Conservation (phyloP, 2,113 vertebrate genomes). For the Eulacestoma nigropectus region DNA sequence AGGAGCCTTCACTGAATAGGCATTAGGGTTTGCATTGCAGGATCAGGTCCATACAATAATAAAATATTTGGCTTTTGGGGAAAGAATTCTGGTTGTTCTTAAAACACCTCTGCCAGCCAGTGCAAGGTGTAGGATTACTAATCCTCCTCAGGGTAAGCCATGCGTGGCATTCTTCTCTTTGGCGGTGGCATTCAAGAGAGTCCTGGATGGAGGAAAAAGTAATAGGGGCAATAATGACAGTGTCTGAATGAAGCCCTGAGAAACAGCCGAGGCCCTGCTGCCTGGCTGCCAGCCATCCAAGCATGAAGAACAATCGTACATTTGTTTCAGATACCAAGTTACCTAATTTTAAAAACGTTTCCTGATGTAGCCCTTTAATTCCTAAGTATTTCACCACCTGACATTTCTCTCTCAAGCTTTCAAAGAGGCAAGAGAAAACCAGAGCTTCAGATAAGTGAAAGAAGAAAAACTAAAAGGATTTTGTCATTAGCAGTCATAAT, state of each 20-base stretch:
- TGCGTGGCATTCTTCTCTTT: constrained; percentile 46
- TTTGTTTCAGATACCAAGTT: constrained; percentile 39
- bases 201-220: background rate
- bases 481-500: background rate
- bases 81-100: background rate
- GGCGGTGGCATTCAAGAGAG: constrained; percentile 1
- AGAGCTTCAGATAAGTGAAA: background rate
- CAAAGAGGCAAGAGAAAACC: background rate
- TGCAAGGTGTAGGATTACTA: constrained; percentile 45
- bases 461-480: background rate
- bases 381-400: constrained; percentile 27
- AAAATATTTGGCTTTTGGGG: background rate
- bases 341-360: constrained; percentile 37
- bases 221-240: constrained; percentile 16
- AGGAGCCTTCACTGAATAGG: background rate
- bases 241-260: constrained; percentile 27
- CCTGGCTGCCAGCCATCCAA: constrained; percentile 32
- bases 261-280: background rate
- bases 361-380: constrained; percentile 2
- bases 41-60: background rate
- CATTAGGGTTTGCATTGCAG: background rate
- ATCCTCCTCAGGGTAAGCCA: constrained; percentile 32
- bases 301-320: constrained; percentile 17
- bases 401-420: background rate
- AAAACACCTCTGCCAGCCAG: constrained; percentile 10